A percentile compares a stretch with the other conserved stretches of the same genome.
phyloP scores from a whole-genome alignment of 2,888 invertebrate genomes.

The Metalampra italica region DNA sequence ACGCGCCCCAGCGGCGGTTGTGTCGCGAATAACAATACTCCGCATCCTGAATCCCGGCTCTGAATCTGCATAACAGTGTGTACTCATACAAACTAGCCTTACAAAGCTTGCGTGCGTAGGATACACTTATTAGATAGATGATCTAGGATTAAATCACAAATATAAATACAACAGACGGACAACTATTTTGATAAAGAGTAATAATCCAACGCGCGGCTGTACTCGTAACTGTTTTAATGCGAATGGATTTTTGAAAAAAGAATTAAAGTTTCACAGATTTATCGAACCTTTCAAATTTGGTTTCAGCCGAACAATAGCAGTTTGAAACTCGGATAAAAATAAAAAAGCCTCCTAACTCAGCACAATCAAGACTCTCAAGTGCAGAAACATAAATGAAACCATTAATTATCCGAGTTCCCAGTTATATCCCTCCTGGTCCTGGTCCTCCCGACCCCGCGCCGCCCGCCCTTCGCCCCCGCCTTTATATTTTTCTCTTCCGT shows the following conservation, averaged over 20 bases:
- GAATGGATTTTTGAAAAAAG: too few relatives aligned
- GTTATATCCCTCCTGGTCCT: constrained; percentile 43
- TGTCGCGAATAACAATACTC: constrained; percentile 60
- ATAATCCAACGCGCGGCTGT: too few relatives aligned
- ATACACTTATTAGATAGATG: background rate
- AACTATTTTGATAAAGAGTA: too few relatives aligned
- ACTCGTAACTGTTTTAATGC: too few relatives aligned
- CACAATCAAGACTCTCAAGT: constrained; percentile 74
- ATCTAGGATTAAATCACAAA: background rate
- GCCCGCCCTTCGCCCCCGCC: constrained; percentile 31
- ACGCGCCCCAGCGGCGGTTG: constrained; percentile 46
- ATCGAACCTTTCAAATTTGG: constrained; percentile 16
- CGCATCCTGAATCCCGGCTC: constrained; percentile 35
- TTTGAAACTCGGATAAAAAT: constrained; percentile 60
- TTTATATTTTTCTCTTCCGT: constrained; percentile 62
- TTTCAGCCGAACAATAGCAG: constrained; percentile 61
- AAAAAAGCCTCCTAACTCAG: constrained; percentile 60
- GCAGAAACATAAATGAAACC: constrained; percentile 78
- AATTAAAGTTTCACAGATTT: constrained; percentile 4
- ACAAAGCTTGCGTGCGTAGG: background rate
- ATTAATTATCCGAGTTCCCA: constrained; percentile 74
- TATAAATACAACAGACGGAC: too few relatives aligned
- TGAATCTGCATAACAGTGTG: constrained; percentile 53
- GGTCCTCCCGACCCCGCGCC: constrained; percentile 22
- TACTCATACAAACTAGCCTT: constrained; percentile 16